phyloP scores from a whole-genome alignment of 2,113 vertebrate genomes.

The Zeus faber region DNA sequence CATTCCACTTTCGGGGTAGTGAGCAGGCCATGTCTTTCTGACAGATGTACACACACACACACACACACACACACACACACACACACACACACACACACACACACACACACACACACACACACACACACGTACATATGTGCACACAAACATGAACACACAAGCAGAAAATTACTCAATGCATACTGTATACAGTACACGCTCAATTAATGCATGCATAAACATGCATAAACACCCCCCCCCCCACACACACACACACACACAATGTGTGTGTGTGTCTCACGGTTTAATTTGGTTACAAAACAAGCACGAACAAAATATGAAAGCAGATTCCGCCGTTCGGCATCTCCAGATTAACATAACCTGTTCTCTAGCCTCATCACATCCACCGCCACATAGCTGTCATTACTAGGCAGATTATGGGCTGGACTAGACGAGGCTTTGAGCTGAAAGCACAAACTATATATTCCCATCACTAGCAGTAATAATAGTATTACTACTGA shows the following conservation, averaged over 20 bases:
- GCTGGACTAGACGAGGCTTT: constrained; percentile 26
- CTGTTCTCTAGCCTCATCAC: constrained; percentile 51
- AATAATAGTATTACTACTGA: no score
- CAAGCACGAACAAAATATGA: constrained; percentile 62
- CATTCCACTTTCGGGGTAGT: constrained; percentile 54
- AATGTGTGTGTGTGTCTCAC: background rate
- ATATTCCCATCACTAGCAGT: constrained; percentile 23
- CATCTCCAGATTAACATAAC: constrained; percentile 53
- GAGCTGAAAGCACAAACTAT: constrained; percentile 29
- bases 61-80: background rate
- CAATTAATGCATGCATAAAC: background rate
- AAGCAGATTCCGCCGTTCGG: constrained; percentile 29
- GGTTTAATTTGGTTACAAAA: constrained; percentile 53
- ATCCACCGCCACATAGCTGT: constrained; percentile 50
- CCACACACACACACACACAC: constrained; percentile 1
- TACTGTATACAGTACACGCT: background rate
- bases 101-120: background rate
- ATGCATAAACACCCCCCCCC: constrained; percentile 1
- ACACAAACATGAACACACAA: constrained; percentile 3
- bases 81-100: constrained; percentile 8
- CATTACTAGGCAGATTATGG: constrained; percentile 53
- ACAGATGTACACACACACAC: background rate
- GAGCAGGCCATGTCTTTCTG: constrained; percentile 39
- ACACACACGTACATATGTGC: background rate
- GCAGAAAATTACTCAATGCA: background rate